Percentiles rank a stretch among this genome's conserved stretches.
phyloP scores from a whole-genome alignment of 2,797 vertebrate species.

The Neosilurus hyrtlii region DNA sequence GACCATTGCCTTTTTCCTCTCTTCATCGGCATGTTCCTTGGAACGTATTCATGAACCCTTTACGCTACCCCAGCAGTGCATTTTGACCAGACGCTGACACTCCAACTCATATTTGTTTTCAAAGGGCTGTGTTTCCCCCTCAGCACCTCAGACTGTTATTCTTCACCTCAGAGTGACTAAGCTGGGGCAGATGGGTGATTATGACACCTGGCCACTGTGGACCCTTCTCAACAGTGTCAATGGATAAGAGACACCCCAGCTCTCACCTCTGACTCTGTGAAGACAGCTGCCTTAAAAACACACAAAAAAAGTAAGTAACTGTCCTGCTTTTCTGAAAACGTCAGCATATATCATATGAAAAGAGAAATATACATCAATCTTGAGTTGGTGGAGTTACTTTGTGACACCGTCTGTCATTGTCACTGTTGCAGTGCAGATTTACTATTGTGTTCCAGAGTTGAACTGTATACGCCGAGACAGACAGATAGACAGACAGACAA shows the following conservation, averaged over 20 bases:
- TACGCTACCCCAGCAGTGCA: too few species aligned
- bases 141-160: constrained; percentile 22
- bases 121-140: constrained; percentile 32
- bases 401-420: background rate
- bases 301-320: constrained; percentile 39
- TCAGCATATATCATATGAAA: constrained; percentile 20
- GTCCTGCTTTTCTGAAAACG: constrained; percentile 19
- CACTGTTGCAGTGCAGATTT: constrained; percentile 20
- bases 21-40: background rate
- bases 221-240: constrained; percentile 49
- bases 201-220: constrained; percentile 52
- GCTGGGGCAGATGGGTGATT: constrained; percentile 42
- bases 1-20: background rate
- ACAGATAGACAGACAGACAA: constrained; percentile 59
- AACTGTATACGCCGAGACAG: constrained; percentile 59
- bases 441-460: constrained; percentile 57
- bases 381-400: background rate
- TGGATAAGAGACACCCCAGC: constrained; percentile 60
- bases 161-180: constrained; percentile 44
- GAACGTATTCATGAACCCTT: background rate
- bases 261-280: constrained; percentile 63
- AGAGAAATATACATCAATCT: constrained; percentile 20
- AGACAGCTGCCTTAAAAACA: constrained; percentile 50
- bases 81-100: constrained; percentile 46
- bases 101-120: constrained; percentile 32